phyloP scores from a whole-genome alignment of 2,888 invertebrate genomes.

The Lacanobia wlatinum region DNA sequence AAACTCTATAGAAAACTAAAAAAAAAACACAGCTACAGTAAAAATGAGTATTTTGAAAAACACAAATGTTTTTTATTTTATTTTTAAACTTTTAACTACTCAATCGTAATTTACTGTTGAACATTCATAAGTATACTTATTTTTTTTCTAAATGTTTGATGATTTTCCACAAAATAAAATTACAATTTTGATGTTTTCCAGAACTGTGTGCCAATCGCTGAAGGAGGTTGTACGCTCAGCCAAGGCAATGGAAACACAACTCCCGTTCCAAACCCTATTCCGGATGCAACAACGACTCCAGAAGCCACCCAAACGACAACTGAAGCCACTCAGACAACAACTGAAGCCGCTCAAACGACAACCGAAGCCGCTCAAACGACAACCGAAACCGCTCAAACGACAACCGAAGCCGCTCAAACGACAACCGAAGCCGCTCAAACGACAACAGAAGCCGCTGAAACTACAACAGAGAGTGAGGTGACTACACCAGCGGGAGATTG shows the following conservation, averaged over 20 bases:
- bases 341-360: background rate
- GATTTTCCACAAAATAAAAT: too few relatives aligned
- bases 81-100: too few relatives aligned
- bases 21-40: too few relatives aligned
- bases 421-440: background rate
- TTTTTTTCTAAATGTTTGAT: too few relatives aligned
- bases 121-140: too few relatives aligned
- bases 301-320: background rate
- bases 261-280: background rate
- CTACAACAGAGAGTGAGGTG: too few relatives aligned
- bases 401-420: background rate
- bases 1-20: too few relatives aligned
- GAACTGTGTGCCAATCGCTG: conserved; percentile 7
- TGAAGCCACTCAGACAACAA: background rate
- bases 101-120: too few relatives aligned
- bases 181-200: too few relatives aligned
- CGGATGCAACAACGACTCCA: background rate
- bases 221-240: conserved; percentile 38
- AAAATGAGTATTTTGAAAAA: too few relatives aligned
- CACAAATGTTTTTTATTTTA: too few relatives aligned
- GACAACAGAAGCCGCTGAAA: background rate
- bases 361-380: background rate
- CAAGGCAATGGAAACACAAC: conserved; percentile 15
- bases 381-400: too few relatives aligned
- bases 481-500: conserved; percentile 50